Percentiles rank a stretch among this genome's conserved stretches.
Evolutionary conservation across 2,888 invertebrate species (phyloP).

Genomic region (Orgyia antiqua): DNA sequence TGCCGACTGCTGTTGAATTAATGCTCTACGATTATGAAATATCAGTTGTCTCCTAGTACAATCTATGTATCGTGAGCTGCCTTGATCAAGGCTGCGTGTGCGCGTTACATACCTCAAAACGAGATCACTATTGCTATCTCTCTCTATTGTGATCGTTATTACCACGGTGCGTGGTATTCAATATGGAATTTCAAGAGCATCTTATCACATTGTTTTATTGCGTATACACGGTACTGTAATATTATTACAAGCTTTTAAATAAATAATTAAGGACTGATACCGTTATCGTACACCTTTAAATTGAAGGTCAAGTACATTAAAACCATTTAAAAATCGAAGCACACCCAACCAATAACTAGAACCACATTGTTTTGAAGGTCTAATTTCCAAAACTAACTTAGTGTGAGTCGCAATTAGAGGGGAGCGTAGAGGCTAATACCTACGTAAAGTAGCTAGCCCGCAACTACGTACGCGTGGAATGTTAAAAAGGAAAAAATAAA

Average conservation of each 20-base stretch:
- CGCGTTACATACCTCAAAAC: conserved; percentile 37
- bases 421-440: too few relatives aligned
- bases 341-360: too few relatives aligned
- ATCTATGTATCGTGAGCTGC: conserved; percentile 16
- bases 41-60: conserved; percentile 27
- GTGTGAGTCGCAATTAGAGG: too few relatives aligned
- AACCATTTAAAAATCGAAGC: too few relatives aligned
- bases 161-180: conserved; percentile 17
- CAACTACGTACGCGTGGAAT: too few relatives aligned
- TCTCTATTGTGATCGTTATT: conserved; percentile 19
- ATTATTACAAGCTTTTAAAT: conserved; percentile 7
- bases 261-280: not conserved
- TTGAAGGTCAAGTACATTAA: too few relatives aligned
- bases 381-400: too few relatives aligned
- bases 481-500: too few relatives aligned
- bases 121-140: conserved; percentile 36
- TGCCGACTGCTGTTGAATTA: too few relatives aligned
- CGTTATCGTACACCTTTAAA: conserved; percentile 5
- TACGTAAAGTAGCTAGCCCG: too few relatives aligned
- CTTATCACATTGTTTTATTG: conserved; percentile 2
- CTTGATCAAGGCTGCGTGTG: conserved; percentile 43
- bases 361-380: too few relatives aligned
- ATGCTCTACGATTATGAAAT: not conserved
- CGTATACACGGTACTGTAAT: conserved; percentile 4
- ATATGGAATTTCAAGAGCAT: conserved; percentile 17